These are phyloP conservation scores for Labia minor DNA, from an alignment of 2,888 invertebrate genomes.

Conservation along the genomic window DNA sequence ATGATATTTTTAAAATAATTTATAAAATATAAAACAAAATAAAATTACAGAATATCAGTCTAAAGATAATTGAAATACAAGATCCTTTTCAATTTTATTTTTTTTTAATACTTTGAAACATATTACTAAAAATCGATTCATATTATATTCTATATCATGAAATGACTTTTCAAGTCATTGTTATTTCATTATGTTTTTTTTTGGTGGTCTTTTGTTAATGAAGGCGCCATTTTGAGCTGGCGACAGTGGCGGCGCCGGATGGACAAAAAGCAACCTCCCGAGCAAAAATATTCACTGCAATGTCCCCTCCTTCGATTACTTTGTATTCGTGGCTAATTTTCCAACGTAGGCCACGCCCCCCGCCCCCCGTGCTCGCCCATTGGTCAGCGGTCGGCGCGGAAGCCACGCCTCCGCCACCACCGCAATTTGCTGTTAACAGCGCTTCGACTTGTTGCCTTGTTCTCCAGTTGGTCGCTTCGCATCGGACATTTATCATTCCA, in stretches of 20 bases:
- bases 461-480: background rate
- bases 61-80: too few relatives aligned
- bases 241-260: slow-evolving; percentile 7
- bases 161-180: too few relatives aligned
- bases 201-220: background rate
- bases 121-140: too few relatives aligned
- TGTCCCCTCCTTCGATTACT: slow-evolving; percentile 13
- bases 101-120: too few relatives aligned
- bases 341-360: background rate
- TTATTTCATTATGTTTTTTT: too few relatives aligned
- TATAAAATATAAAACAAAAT: too few relatives aligned
- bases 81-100: too few relatives aligned
- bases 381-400: background rate
- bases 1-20: too few relatives aligned
- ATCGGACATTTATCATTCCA: background rate
- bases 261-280: background rate
- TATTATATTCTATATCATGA: too few relatives aligned
- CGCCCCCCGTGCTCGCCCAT: background rate
- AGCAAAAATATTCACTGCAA: background rate
- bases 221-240: background rate
- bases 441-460: background rate
- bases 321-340: slow-evolving; percentile 4
- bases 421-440: background rate
- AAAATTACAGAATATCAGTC: too few relatives aligned
- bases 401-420: background rate